These are phyloP conservation scores for Fregata magnificens DNA, from an alignment of 2,113 vertebrate genomes.

Conservation along the genomic window DNA sequence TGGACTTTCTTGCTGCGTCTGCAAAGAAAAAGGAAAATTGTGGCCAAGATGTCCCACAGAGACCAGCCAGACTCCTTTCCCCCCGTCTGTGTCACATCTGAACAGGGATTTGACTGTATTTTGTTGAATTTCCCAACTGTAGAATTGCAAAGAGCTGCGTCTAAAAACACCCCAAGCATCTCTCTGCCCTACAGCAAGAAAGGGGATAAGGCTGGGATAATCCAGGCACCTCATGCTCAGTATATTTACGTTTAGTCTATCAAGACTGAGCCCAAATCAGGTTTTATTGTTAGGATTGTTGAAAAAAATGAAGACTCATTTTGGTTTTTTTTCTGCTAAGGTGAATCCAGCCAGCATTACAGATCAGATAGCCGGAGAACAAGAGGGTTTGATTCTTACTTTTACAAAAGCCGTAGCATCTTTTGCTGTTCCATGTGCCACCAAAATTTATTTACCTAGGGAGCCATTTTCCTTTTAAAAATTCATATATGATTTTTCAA, in stretches of 20 bases:
- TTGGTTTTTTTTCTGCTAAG: neutral
- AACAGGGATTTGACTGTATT: neutral
- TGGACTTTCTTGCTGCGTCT: neutral
- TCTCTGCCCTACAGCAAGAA: neutral
- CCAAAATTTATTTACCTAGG: neutral
- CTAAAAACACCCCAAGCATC: neutral
- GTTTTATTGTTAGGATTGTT: neutral
- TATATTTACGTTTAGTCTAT: neutral
- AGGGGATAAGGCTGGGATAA: no score
- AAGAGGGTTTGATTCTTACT: neutral
- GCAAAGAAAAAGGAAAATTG: neutral
- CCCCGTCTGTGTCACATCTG: neutral
- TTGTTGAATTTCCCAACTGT: neutral
- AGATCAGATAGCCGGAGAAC: neutral
- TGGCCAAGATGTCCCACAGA: fast-evolving
- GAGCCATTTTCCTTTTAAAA: neutral
- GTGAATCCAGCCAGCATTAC: neutral
- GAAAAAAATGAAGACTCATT: neutral
- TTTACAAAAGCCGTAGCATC: neutral
- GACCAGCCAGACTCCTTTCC: neutral
- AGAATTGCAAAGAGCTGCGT: neutral
- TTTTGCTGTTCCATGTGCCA: neutral
- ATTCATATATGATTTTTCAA: neutral
- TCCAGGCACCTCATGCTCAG: neutral
- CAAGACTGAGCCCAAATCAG: neutral